Evolutionary conservation across 2,113 vertebrate genomes (phyloP), one percentile per base, ranked within the genome.

Genomic region (Lepisosteus oculatus): DNA sequence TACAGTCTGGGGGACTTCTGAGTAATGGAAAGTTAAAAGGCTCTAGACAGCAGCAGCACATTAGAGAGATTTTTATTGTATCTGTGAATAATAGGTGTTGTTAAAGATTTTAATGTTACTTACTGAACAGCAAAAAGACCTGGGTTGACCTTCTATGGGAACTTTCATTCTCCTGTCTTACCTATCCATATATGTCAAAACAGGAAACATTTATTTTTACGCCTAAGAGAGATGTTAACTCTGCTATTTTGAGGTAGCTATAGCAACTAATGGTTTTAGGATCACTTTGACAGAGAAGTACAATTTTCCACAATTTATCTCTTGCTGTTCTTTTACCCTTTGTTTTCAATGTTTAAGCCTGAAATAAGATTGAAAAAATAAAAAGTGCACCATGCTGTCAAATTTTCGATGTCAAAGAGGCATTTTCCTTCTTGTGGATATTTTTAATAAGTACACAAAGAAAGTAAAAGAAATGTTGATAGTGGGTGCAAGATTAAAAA

Each of bases 271-370:
- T 59, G 57, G 13, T 59, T 59, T 59, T 15, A 59, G 12, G 57
- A 59, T 59, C n/a, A 8, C 57, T 11, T 59, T 59, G 57, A 59
- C 57, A 59, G 29, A 51, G 47, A 59, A 59, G 57, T 15, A n/a
- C 57, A 59, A 59, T 59, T 59, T 59, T 59, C 57, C 57, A 59
- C 57, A 59, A 59, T 59, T 59, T 59, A 15, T 59, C 57, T 59
- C 57, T 13, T 11, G 4, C 12, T 59, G 4, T 59, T 59, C n/a
- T 59, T 59, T 8, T 55, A 11, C 57, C 14, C n/a, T 59, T 11
- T 59, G 12, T 59, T 59, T 59, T 59, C 14, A 29, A 9, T 51
- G 47, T 51, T 5, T 51, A 5, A 51, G 47, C 47, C 9, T 29
- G 47, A 51, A 51, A 51, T 51, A 51, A 51, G 47, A 51, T 6